Base-by-base conservation (phyloP, 37 sponge, comb jelly and placozoan genomes). In the Agelas oroides region DNA sequence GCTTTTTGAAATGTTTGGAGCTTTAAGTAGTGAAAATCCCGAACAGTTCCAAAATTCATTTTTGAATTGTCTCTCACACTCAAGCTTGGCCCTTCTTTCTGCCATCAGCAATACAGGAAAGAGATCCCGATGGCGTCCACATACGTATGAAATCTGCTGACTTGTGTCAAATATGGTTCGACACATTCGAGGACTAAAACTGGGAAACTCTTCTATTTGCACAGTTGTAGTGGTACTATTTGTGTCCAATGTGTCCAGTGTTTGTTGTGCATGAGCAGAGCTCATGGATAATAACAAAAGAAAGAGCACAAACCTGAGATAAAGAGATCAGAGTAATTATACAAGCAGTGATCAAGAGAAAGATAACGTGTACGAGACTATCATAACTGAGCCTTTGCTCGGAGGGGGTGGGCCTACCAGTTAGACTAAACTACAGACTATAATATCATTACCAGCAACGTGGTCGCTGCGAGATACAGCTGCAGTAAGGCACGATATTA, bases 21-120 rank as follows among this genome's bases (percentile, higher is more conserved):
- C 38, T 34, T 59, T 82, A 14, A 89, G 56, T 21, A 89, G 31
- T 18, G 84, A 70, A 38, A 83, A 89, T 25, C 41, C 65, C 53
- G 57, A 69, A 79, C 89, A 89, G 30, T 89, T 89, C 89, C 89
- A 89, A 11, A 33, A 17, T 15, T 78, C 65, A 46, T 61, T 17
- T 36, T 83, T 35, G 33, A 89, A 89, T 11, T n/a, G 17, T 28
- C 61, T 62, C 18, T 83, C 57, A 38, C 89, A 89, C 25, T 64
- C 65, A 1, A 59, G 41, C 27, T 66, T 56, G 5, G 65, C 89
- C 0, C 72, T 15, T 11, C 54, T 53, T 52, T 89, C 89, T 32
- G 89, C 84, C 72, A 71, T 53, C 30, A 70, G 19, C 40, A 89
- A 65, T 20, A 77, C 27, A 27, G 70, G 63, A 38, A 83, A 64